These are phyloP conservation scores for Mizuhopecten yessoensis DNA, from an alignment of 1,140 invertebrate species.

Conservation along the genomic window DNA sequence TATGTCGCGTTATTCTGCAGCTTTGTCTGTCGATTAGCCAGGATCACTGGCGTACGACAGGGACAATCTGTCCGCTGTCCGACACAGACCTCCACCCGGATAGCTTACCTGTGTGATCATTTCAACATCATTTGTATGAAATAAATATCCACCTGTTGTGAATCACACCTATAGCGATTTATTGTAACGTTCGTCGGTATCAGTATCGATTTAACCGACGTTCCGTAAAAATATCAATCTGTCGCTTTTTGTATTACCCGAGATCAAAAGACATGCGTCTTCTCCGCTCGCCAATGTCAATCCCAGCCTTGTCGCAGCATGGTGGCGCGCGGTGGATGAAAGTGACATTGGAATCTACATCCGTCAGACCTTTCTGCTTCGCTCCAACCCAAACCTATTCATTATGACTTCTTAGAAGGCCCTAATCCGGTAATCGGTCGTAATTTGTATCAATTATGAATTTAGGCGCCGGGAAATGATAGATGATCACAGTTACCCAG, in stretches of 20 bases:
- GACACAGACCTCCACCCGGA: background rate
- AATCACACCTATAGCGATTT: constrained; percentile 33
- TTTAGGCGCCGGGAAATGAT: constrained; percentile 24
- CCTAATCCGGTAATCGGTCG: constrained; percentile 36
- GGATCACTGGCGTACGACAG: background rate
- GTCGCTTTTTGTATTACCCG: background rate
- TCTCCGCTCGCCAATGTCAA: background rate
- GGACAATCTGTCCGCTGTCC: constrained; percentile 1
- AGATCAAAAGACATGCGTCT: constrained; percentile 12
- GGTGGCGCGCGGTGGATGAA: constrained; percentile 35
- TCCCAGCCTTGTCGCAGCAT: constrained; percentile 7
- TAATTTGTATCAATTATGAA: constrained; percentile 40
- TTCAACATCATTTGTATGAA: constrained; percentile 22
- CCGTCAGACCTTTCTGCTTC: constrained; percentile 28
- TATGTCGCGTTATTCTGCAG: background rate
- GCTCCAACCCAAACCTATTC: constrained; percentile 31
- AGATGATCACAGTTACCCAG: constrained; percentile 25
- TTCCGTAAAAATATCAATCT: constrained; percentile 39
- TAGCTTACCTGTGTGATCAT: constrained; percentile 4
- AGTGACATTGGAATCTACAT: constrained; percentile 27
- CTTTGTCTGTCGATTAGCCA: background rate
- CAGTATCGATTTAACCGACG: background rate
- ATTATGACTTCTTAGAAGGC: constrained; percentile 38
- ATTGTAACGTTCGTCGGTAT: background rate
- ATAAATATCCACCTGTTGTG: constrained; percentile 26